phyloP scores from a whole-genome alignment of 1,140 invertebrate species.

The Bombus confusus region DNA sequence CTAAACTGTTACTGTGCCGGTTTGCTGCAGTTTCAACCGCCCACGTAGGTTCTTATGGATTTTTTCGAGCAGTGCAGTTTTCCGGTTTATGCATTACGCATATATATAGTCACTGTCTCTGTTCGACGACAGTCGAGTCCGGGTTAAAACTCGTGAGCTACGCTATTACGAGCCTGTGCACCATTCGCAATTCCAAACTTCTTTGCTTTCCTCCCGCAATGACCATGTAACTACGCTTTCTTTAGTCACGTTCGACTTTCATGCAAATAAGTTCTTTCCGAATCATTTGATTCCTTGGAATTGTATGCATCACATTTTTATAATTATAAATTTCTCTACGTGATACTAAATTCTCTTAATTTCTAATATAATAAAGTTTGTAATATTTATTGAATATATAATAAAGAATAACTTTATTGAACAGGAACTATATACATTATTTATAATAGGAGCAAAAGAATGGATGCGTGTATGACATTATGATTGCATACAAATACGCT shows the following conservation, averaged over 20 bases:
- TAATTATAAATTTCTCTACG: neutral
- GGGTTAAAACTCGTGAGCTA: neutral
- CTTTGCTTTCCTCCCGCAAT: neutral
- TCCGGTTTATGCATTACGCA: slow-evolving; percentile 17
- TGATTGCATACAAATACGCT: too few species aligned
- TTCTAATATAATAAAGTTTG: neutral
- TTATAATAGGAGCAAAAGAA: neutral
- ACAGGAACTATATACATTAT: too few species aligned
- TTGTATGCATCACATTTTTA: neutral
- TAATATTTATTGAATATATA: too few species aligned
- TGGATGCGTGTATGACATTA: neutral
- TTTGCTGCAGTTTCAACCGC: slow-evolving; percentile 12
- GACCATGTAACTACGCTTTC: neutral
- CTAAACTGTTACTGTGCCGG: slow-evolving; percentile 18
- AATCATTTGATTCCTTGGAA: neutral
- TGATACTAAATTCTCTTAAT: neutral
- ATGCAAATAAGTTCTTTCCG: neutral
- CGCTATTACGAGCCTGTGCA: neutral
- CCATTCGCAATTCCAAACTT: neutral
- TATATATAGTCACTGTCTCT: neutral
- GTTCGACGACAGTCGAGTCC: neutral
- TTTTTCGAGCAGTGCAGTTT: slow-evolving; percentile 30
- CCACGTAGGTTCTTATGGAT: slow-evolving; percentile 3
- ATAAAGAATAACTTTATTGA: too few species aligned
- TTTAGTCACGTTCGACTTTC: neutral